Conservation (phyloP, 2,113 vertebrate species). For the Tursiops truncatus region DNA sequence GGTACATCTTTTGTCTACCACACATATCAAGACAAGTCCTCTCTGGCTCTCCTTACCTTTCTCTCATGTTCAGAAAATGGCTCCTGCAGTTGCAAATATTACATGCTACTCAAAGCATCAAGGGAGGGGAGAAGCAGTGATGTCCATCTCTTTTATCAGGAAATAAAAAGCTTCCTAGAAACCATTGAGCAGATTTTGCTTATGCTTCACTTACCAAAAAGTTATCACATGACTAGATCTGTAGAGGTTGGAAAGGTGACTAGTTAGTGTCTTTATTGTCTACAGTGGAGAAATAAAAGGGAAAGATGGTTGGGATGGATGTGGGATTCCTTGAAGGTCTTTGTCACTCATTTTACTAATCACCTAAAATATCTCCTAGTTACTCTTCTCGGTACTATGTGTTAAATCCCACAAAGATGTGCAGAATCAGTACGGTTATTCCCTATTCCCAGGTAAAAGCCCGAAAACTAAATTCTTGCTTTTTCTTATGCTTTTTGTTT, state of each 20-base stretch:
- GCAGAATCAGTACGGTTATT: background rate
- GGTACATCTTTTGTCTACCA: background rate
- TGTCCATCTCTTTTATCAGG: background rate
- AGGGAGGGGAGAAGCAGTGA: background rate
- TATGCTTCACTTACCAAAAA: background rate
- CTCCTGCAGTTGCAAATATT: background rate
- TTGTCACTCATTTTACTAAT: background rate
- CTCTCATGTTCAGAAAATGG: background rate
- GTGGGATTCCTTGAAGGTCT: background rate
- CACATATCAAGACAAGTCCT: background rate
- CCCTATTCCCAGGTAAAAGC: background rate
- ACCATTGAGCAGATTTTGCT: background rate
- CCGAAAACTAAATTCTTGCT: background rate
- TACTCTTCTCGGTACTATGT: background rate
- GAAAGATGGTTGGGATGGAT: background rate
- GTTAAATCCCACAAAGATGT: background rate
- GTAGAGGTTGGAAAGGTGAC: background rate
- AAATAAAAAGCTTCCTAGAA: background rate
- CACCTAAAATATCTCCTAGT: background rate
- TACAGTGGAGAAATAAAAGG: background rate
- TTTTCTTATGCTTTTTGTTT: background rate
- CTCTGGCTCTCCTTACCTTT: background rate
- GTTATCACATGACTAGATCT: background rate
- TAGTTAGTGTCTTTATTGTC: background rate
- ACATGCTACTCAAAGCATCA: background rate